Base-by-base conservation (phyloP, 2,113 vertebrate species). In the Ia io region DNA sequence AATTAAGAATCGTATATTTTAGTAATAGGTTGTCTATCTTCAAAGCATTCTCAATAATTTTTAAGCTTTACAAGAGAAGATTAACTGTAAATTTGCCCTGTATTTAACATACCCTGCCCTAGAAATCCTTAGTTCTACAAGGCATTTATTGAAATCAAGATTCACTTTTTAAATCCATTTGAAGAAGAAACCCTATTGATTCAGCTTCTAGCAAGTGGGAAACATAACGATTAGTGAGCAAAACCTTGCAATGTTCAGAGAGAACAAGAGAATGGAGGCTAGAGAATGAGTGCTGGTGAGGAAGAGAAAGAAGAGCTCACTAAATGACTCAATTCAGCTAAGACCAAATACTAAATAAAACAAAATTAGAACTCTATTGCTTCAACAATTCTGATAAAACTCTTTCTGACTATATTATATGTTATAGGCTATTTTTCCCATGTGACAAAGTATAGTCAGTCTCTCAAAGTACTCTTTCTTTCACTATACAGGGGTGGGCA, bases 101-200 rank as follows among this genome's bases (percentile, higher is more conserved):
- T 83, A n/a, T 96, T 96, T 95, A 94, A 95, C 83, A 96, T 37
- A 92, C 5, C 78, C 71, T 86, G 73, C 42, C 67, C 83, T 90
- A 76, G 74, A 93, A 97, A 96, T 67, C 56, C 30, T 95, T 87
- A 20, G 30, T 89, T 96, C 63, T 95, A 79, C 84, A 76, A 90
- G 90, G 20, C 85, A 79, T 92, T 97, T 95, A 87, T 93, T 96
- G 74, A 92, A 96, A 79, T 96, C 74, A 88, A 95, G 74, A 95
- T 94, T 84, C 44, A 87, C 44, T 77, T 86, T 85, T 95, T 83
- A 95, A 97, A 90, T 85, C 53, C 82, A 92, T 70, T 61, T 85
- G 88, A 23, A 78, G 37, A 93, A 93, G 70, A 92, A 95, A 84
- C 10, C 65, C 2, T 96, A 95, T 95, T 88, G 95, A 96, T 96